Conservation (phyloP, 2,888 invertebrate genomes). For the Apotomis capreana region DNA sequence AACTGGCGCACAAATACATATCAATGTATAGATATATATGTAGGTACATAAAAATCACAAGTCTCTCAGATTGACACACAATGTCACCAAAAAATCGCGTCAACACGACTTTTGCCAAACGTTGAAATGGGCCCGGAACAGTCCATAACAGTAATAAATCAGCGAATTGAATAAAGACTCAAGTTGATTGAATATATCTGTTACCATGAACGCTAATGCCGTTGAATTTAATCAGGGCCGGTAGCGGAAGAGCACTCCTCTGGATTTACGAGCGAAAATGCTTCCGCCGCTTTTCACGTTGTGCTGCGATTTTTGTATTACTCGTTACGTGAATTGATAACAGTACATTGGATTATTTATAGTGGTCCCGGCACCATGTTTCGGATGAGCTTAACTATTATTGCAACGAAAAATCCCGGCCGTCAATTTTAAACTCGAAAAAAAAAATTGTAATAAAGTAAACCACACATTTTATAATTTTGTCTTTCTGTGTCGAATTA, state of each 20-base stretch:
- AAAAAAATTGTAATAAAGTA: no score
- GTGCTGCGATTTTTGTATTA: conserved; percentile 43
- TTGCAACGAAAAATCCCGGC: neutral
- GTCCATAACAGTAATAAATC: conserved; percentile 53
- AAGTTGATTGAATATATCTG: conserved; percentile 66
- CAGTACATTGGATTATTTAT: conserved; percentile 38
- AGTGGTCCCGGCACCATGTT: conserved; percentile 16
- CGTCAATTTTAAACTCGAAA: neutral
- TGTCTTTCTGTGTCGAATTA: no score
- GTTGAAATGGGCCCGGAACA: conserved; percentile 11
- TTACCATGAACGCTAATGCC: conserved; percentile 68
- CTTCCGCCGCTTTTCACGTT: conserved; percentile 62
- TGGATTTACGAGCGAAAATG: conserved; percentile 70
- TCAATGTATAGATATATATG: no score
- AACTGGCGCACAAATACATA: no score
- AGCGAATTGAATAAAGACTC: conserved; percentile 57
- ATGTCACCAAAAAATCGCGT: conserved; percentile 18
- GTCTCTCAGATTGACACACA: neutral
- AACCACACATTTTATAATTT: no score
- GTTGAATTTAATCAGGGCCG: conserved; percentile 68
- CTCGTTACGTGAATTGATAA: conserved; percentile 42
- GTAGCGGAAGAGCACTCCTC: conserved; percentile 60
- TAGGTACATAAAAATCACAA: no score
- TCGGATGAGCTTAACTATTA: conserved; percentile 5
- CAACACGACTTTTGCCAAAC: conserved; percentile 21